Conservation (phyloP, 2,113 vertebrate species). For the Cynopterus brachyotis region DNA sequence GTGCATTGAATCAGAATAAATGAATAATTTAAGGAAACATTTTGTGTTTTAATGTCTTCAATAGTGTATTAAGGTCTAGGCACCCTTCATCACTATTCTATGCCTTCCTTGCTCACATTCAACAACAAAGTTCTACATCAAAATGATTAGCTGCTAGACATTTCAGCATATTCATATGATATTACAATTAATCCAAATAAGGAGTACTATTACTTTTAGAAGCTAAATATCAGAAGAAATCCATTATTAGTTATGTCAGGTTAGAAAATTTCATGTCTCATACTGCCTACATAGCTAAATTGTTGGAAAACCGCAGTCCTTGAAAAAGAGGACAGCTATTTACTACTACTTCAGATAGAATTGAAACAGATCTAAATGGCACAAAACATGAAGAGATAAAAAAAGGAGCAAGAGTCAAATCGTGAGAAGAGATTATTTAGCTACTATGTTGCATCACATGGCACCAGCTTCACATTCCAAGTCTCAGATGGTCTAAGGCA, state of each 20-base stretch:
- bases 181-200: conserved; percentile 42
- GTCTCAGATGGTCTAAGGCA: background rate
- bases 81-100: background rate
- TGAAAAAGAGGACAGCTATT: background rate
- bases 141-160: conserved; percentile 2
- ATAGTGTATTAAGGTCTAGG: background rate
- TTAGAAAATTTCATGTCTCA: background rate
- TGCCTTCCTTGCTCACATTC: background rate
- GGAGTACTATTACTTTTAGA: background rate
- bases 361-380: background rate
- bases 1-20: conserved; percentile 52
- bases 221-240: conserved; percentile 32
- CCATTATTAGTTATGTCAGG: conserved; percentile 19
- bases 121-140: background rate
- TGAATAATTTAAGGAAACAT: conserved; percentile 49
- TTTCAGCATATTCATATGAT: background rate
- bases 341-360: background rate
- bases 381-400: background rate
- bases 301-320: background rate
- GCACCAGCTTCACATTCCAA: background rate
- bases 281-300: background rate
- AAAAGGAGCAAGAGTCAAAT: conserved; percentile 4
- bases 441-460: background rate
- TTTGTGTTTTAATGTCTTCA: conserved; percentile 36
- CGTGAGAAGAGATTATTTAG: background rate